These are phyloP conservation scores for Ornithoptera priamus DNA, from an alignment of 2,888 invertebrate genomes.

Conservation along the genomic window DNA sequence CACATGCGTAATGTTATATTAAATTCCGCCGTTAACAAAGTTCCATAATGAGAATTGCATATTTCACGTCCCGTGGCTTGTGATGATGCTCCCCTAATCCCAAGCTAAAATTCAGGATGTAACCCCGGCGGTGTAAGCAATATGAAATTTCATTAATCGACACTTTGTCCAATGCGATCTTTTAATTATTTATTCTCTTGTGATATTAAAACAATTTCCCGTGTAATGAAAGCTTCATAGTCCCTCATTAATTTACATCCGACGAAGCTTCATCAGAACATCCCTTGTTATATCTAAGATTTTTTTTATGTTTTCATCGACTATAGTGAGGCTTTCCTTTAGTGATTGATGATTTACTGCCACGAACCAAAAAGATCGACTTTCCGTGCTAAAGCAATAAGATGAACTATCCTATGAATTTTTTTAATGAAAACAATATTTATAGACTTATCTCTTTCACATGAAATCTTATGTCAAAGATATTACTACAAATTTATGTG, in stretches of 20 bases:
- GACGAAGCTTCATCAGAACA: neutral
- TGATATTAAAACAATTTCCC: neutral
- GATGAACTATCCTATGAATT: too few species aligned
- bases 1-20: conserved; percentile 7
- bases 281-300: neutral
- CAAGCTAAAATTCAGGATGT: neutral
- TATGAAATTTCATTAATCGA: conserved; percentile 13
- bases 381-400: too few species aligned
- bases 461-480: too few species aligned
- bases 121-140: neutral
- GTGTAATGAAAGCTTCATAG: neutral
- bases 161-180: neutral
- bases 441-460: too few species aligned
- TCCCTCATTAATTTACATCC: neutral
- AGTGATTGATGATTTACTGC: too few species aligned
- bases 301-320: neutral
- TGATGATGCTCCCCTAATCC: conserved; percentile 16
- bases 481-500: too few species aligned
- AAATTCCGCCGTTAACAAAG: conserved; percentile 18
- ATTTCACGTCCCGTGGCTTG: conserved; percentile 10
- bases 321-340: neutral
- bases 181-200: neutral
- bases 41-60: conserved; percentile 22
- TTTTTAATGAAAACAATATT: too few species aligned
- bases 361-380: too few species aligned